Percentiles rank a stretch among this genome's conserved stretches.
Evolutionary conservation across 2,797 vertebrate species (phyloP).

Genomic region (Merluccius polli): DNA sequence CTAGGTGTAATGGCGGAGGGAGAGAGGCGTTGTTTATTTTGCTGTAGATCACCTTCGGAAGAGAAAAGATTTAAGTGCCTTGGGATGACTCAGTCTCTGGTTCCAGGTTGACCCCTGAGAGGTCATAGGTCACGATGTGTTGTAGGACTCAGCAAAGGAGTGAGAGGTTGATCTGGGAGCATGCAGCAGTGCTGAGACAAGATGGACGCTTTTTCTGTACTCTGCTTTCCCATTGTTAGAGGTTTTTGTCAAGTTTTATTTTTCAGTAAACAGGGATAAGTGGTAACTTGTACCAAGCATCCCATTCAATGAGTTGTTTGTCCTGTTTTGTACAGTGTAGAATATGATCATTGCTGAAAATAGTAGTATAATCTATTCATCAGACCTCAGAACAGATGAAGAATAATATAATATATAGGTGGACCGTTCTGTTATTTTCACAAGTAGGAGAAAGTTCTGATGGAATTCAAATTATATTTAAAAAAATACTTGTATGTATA

Average conservation of each 20-base stretch:
- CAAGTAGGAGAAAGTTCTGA: too few species aligned
- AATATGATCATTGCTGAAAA: background rate
- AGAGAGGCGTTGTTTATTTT: constrained; percentile 45
- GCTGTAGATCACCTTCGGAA: constrained; percentile 48
- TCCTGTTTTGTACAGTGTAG: too few species aligned
- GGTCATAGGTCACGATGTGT: constrained; percentile 22
- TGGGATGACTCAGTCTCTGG: constrained; percentile 59
- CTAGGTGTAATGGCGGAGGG: constrained; percentile 48
- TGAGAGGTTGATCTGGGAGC: constrained; percentile 47
- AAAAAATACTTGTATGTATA: too few species aligned
- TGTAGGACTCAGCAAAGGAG: constrained; percentile 10
- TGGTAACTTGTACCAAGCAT: too few species aligned
- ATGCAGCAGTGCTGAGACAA: constrained; percentile 31
- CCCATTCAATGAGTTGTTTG: too few species aligned
- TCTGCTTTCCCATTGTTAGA: constrained; percentile 33
- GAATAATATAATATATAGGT: constrained; percentile 2
- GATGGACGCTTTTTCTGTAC: constrained; percentile 34
- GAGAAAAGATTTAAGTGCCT: constrained; percentile 73
- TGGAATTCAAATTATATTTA: too few species aligned
- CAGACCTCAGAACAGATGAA: background rate
- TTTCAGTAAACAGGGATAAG: background rate
- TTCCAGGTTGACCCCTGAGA: constrained; percentile 43
- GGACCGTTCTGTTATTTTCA: background rate
- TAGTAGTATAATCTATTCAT: background rate
- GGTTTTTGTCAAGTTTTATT: constrained; percentile 16